Conservation (phyloP, 92 coral and sea anemone species). For the Anthopleura xanthogrammica region DNA sequence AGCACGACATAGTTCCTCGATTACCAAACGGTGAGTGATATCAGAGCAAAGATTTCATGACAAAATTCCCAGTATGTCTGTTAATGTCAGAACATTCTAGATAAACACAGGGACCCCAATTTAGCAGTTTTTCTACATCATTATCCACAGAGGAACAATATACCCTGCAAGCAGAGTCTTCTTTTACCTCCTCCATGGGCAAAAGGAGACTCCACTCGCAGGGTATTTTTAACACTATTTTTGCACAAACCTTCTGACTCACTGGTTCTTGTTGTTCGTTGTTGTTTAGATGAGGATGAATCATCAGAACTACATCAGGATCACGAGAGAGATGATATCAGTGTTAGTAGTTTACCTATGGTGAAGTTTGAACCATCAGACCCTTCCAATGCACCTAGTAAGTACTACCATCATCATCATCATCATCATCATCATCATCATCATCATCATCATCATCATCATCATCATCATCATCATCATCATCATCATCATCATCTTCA, state of each 20-base stretch:
- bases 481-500: neutral
- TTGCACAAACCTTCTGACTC: too few relatives aligned
- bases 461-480: neutral
- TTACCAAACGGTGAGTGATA: slow-evolving; percentile 59
- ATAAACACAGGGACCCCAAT: too few relatives aligned
- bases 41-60: neutral
- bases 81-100: neutral
- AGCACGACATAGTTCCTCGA: slow-evolving; percentile 84
- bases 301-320: slow-evolving; percentile 53
- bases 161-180: too few relatives aligned
- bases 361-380: slow-evolving; percentile 61
- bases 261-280: too few relatives aligned
- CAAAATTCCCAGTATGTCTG: neutral
- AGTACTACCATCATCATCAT: neutral
- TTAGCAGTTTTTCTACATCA: too few relatives aligned
- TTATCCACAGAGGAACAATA: too few relatives aligned
- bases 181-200: too few relatives aligned
- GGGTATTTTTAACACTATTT: too few relatives aligned
- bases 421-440: neutral
- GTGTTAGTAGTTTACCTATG: slow-evolving; percentile 49
- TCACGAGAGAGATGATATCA: slow-evolving; percentile 51
- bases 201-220: too few relatives aligned
- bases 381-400: slow-evolving; percentile 20
- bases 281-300: slow-evolving; percentile 12
- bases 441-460: neutral